Percentiles rank a stretch among this genome's conserved stretches.
These are phyloP conservation scores for Marmota flaviventris DNA, from an alignment of 2,113 vertebrate genomes.

Conservation along the genomic window DNA sequence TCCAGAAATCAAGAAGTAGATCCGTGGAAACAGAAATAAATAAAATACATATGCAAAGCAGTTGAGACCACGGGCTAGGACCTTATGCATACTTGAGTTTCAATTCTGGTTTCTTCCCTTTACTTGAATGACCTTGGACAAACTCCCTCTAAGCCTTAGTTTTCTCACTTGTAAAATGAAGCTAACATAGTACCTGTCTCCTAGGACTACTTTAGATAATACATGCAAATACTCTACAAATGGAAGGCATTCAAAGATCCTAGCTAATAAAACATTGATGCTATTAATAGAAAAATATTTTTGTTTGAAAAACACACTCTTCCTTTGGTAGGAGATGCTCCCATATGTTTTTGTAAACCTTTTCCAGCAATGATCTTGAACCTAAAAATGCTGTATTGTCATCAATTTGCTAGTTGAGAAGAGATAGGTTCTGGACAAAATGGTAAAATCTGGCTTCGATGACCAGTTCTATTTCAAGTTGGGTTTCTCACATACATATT, in stretches of 20 bases:
- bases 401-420: slow-evolving; percentile 29
- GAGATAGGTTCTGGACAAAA: slow-evolving; percentile 12
- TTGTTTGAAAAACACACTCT: slow-evolving; percentile 40
- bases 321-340: neutral
- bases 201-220: slow-evolving; percentile 19
- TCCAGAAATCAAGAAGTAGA: neutral
- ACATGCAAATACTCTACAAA: neutral
- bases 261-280: slow-evolving; percentile 11
- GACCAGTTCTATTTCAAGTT: slow-evolving; percentile 4
- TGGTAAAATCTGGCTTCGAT: neutral
- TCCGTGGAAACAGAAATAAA: neutral
- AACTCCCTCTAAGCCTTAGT: neutral
- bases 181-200: neutral
- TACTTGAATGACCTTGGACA: neutral
- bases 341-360: neutral
- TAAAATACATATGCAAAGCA: neutral
- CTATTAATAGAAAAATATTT: slow-evolving; percentile 30
- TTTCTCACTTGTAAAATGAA: slow-evolving; percentile 24
- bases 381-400: neutral
- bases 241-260: slow-evolving; percentile 31
- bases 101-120: slow-evolving; percentile 34
- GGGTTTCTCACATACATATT: neutral
- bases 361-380: neutral
- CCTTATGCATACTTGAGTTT: neutral
- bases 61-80: neutral